Conservation (phyloP, 2,797 vertebrate genomes). For the Anguilla marmorata region DNA sequence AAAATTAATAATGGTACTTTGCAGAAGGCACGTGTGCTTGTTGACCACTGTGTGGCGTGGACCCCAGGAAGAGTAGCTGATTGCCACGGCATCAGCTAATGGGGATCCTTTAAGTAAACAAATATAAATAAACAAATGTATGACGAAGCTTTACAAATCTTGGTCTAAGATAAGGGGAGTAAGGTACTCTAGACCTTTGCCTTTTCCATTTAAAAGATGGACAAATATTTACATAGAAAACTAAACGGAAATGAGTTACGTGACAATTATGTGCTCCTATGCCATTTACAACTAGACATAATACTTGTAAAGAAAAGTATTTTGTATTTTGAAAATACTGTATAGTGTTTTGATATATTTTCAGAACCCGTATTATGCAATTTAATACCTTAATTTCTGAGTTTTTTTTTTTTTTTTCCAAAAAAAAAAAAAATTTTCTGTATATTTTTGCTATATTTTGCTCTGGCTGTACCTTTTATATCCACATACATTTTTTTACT, state of each 20-base stretch:
- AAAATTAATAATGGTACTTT: no score
- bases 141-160: neutral
- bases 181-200: neutral
- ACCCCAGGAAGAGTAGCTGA: no score
- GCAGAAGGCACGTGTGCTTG: no score
- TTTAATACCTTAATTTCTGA: neutral
- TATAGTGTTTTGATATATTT: no score
- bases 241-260: neutral
- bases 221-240: neutral
- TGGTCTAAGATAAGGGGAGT: neutral
- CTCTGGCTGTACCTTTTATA: slow-evolving; percentile 23
- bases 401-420: neutral
- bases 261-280: no score
- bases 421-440: neutral
- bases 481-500: slow-evolving; percentile 53
- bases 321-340: no score
- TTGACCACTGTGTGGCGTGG: no score
- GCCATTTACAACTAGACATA: no score
- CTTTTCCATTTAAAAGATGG: neutral
- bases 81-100: no score
- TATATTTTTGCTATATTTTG: neutral
- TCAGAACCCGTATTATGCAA: neutral
- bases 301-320: no score
- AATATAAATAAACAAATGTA: neutral
- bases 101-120: no score